These are phyloP conservation scores for Vicugna pacos DNA, from an alignment of 2,113 vertebrate genomes.

Conservation along the genomic window DNA sequence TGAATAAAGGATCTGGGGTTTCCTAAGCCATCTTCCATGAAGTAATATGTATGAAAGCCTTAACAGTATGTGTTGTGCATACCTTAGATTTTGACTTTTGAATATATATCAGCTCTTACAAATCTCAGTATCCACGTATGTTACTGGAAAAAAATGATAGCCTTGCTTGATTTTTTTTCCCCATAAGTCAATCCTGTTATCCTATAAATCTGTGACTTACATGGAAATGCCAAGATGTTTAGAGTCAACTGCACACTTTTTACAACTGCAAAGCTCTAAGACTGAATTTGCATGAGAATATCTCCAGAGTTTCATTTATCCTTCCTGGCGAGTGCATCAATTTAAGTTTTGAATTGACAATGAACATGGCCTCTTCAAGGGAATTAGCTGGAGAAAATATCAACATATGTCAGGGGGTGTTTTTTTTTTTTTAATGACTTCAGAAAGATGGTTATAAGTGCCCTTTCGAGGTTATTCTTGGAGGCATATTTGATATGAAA, in stretches of 20 bases:
- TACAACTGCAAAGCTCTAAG: conserved; percentile 34
- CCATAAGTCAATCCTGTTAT: neutral
- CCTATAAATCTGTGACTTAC: conserved; percentile 46
- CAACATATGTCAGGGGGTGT: conserved; percentile 16
- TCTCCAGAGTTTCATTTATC: conserved; percentile 70
- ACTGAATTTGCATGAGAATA: conserved; percentile 76
- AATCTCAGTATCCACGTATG: neutral
- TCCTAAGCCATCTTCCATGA: neutral
- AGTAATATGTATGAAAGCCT: neutral
- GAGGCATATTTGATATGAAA: conserved; percentile 57
- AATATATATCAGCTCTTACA: conserved; percentile 30
- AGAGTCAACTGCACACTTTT: conserved; percentile 48
- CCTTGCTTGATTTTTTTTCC: conserved; percentile 25
- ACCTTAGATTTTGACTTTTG: conserved; percentile 31
- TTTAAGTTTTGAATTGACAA: conserved; percentile 76
- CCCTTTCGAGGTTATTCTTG: conserved; percentile 44
- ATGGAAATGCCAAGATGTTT: conserved; percentile 23
- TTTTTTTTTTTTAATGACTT: neutral
- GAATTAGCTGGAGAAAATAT: conserved; percentile 70
- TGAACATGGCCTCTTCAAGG: conserved; percentile 66
- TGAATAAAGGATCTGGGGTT: neutral
- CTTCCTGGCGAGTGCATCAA: conserved; percentile 53
- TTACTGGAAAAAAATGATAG: conserved; percentile 49
- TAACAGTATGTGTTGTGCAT: neutral
- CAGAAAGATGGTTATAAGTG: conserved; percentile 56